Base-by-base conservation (phyloP, 2,113 vertebrate genomes). In the Marmota flaviventris region DNA sequence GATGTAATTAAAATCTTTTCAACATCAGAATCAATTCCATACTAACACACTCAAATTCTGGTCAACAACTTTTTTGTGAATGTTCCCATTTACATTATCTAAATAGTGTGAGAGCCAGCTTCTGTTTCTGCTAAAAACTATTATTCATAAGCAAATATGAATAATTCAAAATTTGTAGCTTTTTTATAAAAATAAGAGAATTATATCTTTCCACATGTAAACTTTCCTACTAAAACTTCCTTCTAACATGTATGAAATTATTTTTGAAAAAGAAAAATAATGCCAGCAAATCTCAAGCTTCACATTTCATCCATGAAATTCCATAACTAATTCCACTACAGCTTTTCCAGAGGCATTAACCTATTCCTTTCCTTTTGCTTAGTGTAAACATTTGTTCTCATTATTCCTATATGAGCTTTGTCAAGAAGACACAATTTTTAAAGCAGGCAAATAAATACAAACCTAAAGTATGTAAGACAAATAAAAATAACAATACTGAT, bases 21-120 rank as follows among this genome's bases (percentile, higher is more conserved):
- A 83, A n/a, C 42, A 69, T 92, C 18, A 73, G 22, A 92, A 94
- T 89, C 17, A 77, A 86, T 94, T 95, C 12, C 13, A 69, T 75
- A 61, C 12, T 34, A 76, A 34, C 4, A n/a, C 79, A 51, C 16
- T 13, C 53, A 58, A 10, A 76, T 48, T 89, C 51, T 91, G 75
- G 5, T 84, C 11, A 69, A 69, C 81, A 69, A 1, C 29, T 69
- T 85, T 45, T 63, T 48, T 2, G 45, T 72, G 45, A 81, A 84
- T 45, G 29, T 96, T 6, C 1, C 27, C 45, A 73, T 69, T 56
- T 61, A 8, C 3, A 32, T 72, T 4, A 9, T 5, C n/a, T 51
- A 83, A 88, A 58, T 72, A 81, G 37, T 51, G 20, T 85, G 17
- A 93, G 8, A 5, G 70, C 1, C 13, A 95, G 34, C 13, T 53